These are phyloP conservation scores for Pseudochirops cupreus DNA, from an alignment of 2,797 vertebrate species.

Conservation along the genomic window DNA sequence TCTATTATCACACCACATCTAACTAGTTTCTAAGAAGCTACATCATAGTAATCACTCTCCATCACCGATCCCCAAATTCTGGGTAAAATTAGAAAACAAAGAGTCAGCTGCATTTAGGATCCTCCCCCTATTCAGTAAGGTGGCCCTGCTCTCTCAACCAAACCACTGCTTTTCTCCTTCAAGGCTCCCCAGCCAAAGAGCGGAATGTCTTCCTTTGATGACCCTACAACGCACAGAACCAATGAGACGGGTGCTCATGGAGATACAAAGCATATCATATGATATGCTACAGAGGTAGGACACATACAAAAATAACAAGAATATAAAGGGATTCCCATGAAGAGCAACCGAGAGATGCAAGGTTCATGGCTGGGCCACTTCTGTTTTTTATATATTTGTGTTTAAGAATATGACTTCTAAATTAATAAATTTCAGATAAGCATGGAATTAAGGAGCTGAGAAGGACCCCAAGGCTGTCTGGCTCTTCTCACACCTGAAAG, in stretches of 20 bases:
- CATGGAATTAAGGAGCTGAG: not conserved
- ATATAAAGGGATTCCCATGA: not conserved
- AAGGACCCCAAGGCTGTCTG: not conserved
- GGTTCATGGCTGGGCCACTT: not conserved
- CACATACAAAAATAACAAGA: not conserved
- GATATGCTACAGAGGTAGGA: not conserved
- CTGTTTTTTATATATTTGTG: not conserved
- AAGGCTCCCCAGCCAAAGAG: not conserved
- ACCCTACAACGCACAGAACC: not conserved
- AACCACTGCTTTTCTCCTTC: not conserved
- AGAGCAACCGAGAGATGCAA: not conserved
- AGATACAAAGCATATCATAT: not conserved
- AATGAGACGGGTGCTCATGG: not conserved
- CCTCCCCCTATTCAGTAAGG: not conserved
- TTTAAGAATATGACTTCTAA: not conserved
- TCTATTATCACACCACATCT: not conserved
- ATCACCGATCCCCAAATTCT: not conserved
- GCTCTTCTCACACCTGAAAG: not conserved
- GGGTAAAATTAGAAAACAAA: not conserved
- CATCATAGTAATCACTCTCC: not conserved
- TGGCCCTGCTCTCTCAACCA: not conserved
- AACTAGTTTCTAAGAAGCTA: not conserved
- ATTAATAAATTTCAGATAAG: not conserved
- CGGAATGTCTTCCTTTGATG: not conserved
- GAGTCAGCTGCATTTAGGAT: not conserved